Percentiles rank a stretch among this genome's conserved stretches.
Conservation (phyloP, 2,888 invertebrate genomes). For the Cephus pygmeus region DNA sequence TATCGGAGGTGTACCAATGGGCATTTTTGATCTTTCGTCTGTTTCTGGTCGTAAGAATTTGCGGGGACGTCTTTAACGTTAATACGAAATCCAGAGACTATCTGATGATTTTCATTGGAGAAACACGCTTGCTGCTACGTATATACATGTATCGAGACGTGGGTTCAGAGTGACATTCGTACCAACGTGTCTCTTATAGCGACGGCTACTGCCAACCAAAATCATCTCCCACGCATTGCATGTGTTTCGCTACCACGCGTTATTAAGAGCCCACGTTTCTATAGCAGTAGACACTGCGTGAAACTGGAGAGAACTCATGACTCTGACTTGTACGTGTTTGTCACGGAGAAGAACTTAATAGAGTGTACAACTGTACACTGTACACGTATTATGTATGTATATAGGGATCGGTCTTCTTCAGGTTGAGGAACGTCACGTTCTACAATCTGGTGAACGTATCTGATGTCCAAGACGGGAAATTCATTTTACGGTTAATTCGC, state of each 20-base stretch:
- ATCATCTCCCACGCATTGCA: not conserved
- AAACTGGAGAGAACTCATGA: not conserved
- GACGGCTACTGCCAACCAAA: not conserved
- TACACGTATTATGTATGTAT: not conserved
- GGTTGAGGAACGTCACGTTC: not conserved
- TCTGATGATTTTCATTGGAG: not conserved
- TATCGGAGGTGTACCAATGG: not conserved
- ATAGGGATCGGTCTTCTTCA: not conserved
- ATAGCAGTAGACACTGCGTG: not conserved
- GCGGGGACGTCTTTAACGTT: not conserved
- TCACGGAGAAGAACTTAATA: not conserved
- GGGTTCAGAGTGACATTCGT: not conserved
- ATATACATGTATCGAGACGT: not conserved
- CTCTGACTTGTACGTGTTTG: not conserved
- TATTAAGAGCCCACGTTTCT: not conserved
- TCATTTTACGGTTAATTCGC: not conserved
- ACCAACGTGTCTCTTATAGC: not conserved
- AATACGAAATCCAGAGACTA: not conserved
- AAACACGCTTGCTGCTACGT: not conserved
- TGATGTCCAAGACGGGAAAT: not conserved
- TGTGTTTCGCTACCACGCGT: not conserved
- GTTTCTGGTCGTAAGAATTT: not conserved
- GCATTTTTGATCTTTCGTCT: not conserved
- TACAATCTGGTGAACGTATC: not conserved
- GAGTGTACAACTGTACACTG: not conserved